Evolutionary conservation across 2,888 invertebrate genomes (phyloP), one percentile per base, ranked within the genome.

Genomic region (Archips xylosteana): DNA sequence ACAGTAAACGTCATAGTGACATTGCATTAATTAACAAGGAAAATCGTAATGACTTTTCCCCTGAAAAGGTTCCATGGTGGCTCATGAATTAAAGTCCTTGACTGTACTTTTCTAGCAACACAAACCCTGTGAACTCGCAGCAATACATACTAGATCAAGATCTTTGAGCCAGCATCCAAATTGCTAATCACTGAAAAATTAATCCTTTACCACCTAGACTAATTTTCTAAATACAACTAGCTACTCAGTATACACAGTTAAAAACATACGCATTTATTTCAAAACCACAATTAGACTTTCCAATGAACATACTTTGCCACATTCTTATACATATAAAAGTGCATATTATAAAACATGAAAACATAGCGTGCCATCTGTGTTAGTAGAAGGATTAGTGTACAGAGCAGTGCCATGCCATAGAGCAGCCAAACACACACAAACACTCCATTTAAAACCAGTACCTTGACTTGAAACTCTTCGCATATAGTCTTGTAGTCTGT

Each of bases 401-500:
- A 83, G 75, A 81, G 75, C 75, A 81, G 65, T 34, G 79, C 76
- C 51, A 79, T 65, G 59, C 71, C 76, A 71, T 69, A 79, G 57
- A 83, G 65, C 72, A 85, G 72, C 73, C 80, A 85, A 68, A 83
- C 75, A 75, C 80, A 83, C 68, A 84, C 81, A 75, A 83, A 84
- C 75, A 84, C 76, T 71, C 82, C 80, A 70, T 83, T 82, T 62
- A 81, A 47, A 73, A 78, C 70, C 78, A 90, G 84, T 92, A 97
- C 97, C 95, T 96, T 96, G 70, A 89, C 95, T 66, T 96, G 95
- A 85, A 96, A 96, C 75, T 97, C 96, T 79, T 96, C 96, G 82
- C 96, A 95, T 70, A 96, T 94, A 23, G 96, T 96, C 83, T 96
- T 96, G 85, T 97, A 97, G 78, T 97, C 97, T 39, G 96, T 96